Evolutionary conservation across 2,888 invertebrate species (phyloP).

Genomic region (Plebejus anna): DNA sequence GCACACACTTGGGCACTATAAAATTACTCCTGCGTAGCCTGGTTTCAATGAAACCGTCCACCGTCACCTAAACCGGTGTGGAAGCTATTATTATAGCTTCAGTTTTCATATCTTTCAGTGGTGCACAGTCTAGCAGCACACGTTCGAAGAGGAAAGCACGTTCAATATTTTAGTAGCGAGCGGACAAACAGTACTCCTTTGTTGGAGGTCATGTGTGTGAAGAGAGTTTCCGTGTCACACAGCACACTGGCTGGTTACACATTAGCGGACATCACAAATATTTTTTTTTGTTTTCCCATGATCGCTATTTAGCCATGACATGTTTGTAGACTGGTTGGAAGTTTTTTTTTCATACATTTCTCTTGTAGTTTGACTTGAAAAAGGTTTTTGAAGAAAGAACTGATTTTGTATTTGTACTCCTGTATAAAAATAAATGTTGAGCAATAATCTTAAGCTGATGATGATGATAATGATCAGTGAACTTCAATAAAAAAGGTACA

Average conservation of each 20-base stretch:
- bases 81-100: too few species aligned
- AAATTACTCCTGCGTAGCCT: too few species aligned
- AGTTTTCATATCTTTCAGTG: constrained; percentile 45
- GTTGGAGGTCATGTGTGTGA: constrained; percentile 77
- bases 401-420: neutral
- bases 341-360: constrained; percentile 47
- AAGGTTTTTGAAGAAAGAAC: neutral
- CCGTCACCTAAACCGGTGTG: too few species aligned
- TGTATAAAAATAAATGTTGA: neutral
- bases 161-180: constrained; percentile 79
- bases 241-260: constrained; percentile 71
- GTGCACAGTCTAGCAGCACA: constrained; percentile 41
- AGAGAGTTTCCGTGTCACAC: constrained; percentile 76
- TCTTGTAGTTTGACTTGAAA: constrained; percentile 30
- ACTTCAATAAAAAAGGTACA: neutral
- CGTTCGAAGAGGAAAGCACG: constrained; percentile 60
- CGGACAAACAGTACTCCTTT: constrained; percentile 73
- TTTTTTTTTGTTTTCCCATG: constrained; percentile 73
- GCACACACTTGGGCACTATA: too few species aligned
- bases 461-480: neutral
- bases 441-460: neutral
- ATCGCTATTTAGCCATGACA: constrained; percentile 64
- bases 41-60: too few species aligned
- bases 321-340: constrained; percentile 45
- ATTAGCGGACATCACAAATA: constrained; percentile 70